Evolutionary conservation across 2,113 vertebrate species (phyloP), one percentile per base, ranked within the genome.

Genomic region (Paradoxurus hermaphroditus): DNA sequence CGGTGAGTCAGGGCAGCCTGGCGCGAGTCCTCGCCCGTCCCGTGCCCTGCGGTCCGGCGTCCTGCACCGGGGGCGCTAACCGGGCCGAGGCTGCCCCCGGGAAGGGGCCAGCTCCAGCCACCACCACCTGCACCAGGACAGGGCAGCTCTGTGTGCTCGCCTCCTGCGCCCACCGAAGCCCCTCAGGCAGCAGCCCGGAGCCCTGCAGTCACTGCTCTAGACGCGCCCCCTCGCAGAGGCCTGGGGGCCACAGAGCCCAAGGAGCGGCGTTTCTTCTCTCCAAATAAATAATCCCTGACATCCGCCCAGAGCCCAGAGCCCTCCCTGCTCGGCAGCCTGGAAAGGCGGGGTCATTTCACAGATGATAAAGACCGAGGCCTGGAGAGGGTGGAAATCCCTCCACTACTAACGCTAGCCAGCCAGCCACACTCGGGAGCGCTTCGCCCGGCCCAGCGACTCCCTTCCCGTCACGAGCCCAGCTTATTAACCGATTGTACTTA

Each of bases 81-180:
- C 53, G 72, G 59, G 78, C 86, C 2, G 0, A 65, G 31, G 79
- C 78, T 16, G 3, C 36, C 39, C 88, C 49, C 83, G 5, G 87
- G 73, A 56, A 56, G 13, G 27, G 91, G 56, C 75, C 49, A n/a
- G 85, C 78, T 12, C 68, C 72, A 73, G 94, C 82, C 13, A 0
- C 79, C 0, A 5, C 79, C 63, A 65, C 83, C 46, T 51, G 31
- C 44, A 29, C 83, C 19, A 36, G 59, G 94, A 98, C 97, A 98
- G 97, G 96, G 97, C 67, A 25, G 79, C 95, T 82, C 94, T 97
- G 94, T 97, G 63, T 65, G 81, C 78, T 81, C 1, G 31, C 41
- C 49, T 53, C n/a, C 90, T 56, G 18, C 78, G 88, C 84, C 93
- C 46, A 1, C 21, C 67, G 62, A 44, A 56, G 73, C 44, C 21